phyloP scores from a whole-genome alignment of 2,113 vertebrate species.

The Anthoscopus minutus region DNA sequence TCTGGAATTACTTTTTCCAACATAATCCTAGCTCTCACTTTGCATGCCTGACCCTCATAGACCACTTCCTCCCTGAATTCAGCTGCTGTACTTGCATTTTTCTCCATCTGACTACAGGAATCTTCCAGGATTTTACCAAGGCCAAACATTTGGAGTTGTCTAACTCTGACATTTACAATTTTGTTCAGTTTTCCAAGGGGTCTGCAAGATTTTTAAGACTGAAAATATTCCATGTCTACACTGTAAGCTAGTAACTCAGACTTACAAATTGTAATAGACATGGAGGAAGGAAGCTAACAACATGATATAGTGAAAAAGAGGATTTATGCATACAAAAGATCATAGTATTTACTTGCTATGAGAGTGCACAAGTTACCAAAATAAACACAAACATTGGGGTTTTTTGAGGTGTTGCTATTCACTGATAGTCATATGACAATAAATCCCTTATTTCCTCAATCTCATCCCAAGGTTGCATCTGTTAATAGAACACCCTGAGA shows the following conservation, averaged over 20 bases:
- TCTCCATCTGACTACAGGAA: background rate
- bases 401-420: background rate
- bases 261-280: background rate
- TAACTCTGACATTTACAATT: background rate
- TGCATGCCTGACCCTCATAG: background rate
- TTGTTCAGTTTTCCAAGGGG: background rate
- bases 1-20: background rate
- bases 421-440: background rate
- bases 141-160: background rate
- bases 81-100: background rate
- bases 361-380: background rate
- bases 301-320: background rate
- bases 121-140: background rate
- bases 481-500: background rate
- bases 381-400: accelerated
- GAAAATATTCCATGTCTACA: background rate
- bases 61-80: background rate
- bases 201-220: background rate
- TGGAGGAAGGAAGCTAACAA: background rate
- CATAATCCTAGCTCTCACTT: background rate
- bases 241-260: background rate
- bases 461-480: background rate
- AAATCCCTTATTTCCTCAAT: background rate
- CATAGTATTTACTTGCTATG: background rate
- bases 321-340: background rate